Evolutionary conservation across 2,113 vertebrate species (phyloP).

Genomic region (Ammodramus savannarum): DNA sequence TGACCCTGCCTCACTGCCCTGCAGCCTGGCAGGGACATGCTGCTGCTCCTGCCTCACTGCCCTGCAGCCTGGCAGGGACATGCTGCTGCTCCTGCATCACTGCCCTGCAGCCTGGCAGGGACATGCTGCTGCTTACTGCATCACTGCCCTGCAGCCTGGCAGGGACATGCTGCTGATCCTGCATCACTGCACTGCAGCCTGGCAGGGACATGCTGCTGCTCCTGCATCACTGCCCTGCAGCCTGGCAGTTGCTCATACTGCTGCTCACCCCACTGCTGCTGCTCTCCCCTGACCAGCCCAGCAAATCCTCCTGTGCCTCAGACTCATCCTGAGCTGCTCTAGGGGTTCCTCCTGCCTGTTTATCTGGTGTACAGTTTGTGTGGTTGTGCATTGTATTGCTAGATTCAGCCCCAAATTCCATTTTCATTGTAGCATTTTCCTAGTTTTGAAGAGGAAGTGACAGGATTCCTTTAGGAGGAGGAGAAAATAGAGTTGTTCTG

Average conservation of each 20-base stretch:
- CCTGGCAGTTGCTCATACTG: neutral
- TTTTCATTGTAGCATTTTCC: neutral
- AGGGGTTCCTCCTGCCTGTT: neutral
- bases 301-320: neutral
- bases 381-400: fast-evolving
- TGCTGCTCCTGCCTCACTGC: neutral
- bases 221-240: neutral
- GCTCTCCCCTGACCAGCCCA: neutral
- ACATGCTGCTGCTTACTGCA: neutral
- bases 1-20: neutral
- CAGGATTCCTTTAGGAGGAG: neutral
- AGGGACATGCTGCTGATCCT: neutral
- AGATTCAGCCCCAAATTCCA: neutral
- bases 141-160: neutral
- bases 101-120: neutral
- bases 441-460: neutral
- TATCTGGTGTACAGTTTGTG: fast-evolving
- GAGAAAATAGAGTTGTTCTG: neutral
- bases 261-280: neutral
- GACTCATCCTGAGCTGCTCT: neutral
- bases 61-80: neutral
- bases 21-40: neutral
- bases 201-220: neutral
- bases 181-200: neutral
- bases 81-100: neutral